These are phyloP conservation scores for Myathropa florea DNA, from an alignment of 2,888 invertebrate genomes.

Conservation along the genomic window DNA sequence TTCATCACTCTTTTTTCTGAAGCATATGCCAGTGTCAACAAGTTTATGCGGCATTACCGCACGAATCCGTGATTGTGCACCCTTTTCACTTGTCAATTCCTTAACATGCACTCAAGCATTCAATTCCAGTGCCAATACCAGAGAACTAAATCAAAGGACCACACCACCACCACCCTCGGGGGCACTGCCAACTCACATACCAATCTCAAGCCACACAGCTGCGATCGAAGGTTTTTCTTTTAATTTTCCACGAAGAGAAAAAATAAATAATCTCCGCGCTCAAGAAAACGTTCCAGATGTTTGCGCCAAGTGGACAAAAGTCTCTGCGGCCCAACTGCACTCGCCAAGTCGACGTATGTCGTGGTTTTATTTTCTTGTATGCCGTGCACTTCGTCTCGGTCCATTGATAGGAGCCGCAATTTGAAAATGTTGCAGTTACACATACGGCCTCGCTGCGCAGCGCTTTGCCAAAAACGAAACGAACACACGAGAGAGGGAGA, in stretches of 20 bases:
- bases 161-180: conserved; percentile 5
- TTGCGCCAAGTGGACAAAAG: conserved; percentile 45
- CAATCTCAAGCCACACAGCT: conserved; percentile 28
- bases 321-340: conserved; percentile 13
- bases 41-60: conserved; percentile 19
- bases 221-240: conserved; percentile 15
- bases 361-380: not conserved
- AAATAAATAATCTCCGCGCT: not conserved
- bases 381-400: conserved; percentile 24
- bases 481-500: not conserved
- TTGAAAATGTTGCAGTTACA: conserved; percentile 31
- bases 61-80: conserved; percentile 10
- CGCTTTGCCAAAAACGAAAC: not conserved
- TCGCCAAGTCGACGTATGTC: not conserved
- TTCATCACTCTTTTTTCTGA: not conserved
- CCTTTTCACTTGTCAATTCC: conserved; percentile 33
- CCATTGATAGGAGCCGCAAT: conserved; percentile 29
- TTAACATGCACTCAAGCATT: conserved; percentile 36
- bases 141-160: conserved; percentile 43
- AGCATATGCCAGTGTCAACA: conserved; percentile 26
- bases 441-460: not conserved
- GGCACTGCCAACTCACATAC: not conserved
- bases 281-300: conserved; percentile 46
- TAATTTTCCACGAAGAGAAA: not conserved
- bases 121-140: conserved; percentile 9